phyloP scores from a whole-genome alignment of 2,113 vertebrate species.

The Catagonus wagneri region DNA sequence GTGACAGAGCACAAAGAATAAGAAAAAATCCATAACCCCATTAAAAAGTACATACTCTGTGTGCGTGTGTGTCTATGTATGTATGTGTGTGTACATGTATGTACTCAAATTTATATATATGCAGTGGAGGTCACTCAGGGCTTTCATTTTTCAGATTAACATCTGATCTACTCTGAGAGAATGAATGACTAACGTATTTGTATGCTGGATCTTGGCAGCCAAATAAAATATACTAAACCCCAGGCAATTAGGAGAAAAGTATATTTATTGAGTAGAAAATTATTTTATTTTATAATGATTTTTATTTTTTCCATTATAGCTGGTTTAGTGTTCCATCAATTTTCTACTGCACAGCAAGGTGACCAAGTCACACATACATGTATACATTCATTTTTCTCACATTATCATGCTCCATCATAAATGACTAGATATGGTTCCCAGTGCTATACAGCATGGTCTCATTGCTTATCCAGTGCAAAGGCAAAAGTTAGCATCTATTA shows the following conservation, averaged over 20 bases:
- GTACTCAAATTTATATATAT: background rate
- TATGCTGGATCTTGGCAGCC: background rate
- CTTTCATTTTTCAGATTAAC: background rate
- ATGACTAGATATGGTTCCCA: too few species aligned
- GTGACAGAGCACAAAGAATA: background rate
- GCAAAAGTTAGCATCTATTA: too few species aligned
- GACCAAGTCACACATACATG: too few species aligned
- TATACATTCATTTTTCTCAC: too few species aligned
- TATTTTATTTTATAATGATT: too few species aligned
- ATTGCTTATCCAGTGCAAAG: too few species aligned
- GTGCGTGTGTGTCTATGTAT: background rate
- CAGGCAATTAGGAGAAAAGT: background rate
- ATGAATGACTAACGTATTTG: background rate
- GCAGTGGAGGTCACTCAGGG: background rate
- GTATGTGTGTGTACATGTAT: background rate
- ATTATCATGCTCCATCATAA: too few species aligned
- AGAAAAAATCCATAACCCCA: background rate
- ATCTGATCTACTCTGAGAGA: constrained; percentile 10
- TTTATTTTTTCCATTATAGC: too few species aligned
- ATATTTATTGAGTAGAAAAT: background rate
- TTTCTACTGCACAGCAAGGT: too few species aligned
- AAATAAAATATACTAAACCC: background rate
- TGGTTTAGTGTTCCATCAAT: too few species aligned
- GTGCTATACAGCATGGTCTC: too few species aligned
- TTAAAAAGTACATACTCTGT: background rate